Base-by-base conservation (phyloP, 2,113 vertebrate genomes). In the Hystrix cristata region DNA sequence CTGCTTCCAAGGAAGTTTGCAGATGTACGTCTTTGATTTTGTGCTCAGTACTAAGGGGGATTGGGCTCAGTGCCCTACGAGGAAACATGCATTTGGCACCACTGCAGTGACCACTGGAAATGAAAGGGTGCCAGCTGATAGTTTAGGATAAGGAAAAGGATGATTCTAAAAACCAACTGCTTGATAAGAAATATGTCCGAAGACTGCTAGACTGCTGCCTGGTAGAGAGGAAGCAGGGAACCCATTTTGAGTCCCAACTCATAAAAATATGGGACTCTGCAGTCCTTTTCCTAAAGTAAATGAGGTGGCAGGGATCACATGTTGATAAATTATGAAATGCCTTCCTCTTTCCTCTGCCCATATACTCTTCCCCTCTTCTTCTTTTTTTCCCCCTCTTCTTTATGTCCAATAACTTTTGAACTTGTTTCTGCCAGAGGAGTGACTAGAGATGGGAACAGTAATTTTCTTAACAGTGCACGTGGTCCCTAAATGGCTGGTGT, bases 211-310 rank as follows among this genome's bases (percentile, higher is more conserved):
- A 21, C 51, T 74, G 15, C 13, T 9, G 34, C 55, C 31, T 9
- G 8, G 57, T 18, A 4, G 43, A 69, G 38, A 57, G 18, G 31
- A 89, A 87, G 7, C 7, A 59, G 27, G 11, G 80, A 91, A 46
- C 29, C 67, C 60, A 14, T 71, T 78, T 46, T 87, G 59, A 95
- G 55, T 91, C 31, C 29, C 21, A 64, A n/a, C 11, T 94, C 65
- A 76, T 67, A 62, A 81, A 86, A 80, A 18, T 53, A 79, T 46
- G n/a, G 95, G 29, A 15, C 34, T 72, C 57, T 48, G n/a, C 12
- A 27, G 31, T 43, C 46, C 65, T 80, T 97, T 94, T 27, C 64
- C 43, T 88, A 72, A 90, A 94, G 92, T 93, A 79, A 94, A 89
- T 82, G n/a, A 97, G 62, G 65, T 89, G 9, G 8, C 72, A 79